phyloP scores from a whole-genome alignment of 35 echinoderm and acorn worm species.

The Acanthaster planci region DNA sequence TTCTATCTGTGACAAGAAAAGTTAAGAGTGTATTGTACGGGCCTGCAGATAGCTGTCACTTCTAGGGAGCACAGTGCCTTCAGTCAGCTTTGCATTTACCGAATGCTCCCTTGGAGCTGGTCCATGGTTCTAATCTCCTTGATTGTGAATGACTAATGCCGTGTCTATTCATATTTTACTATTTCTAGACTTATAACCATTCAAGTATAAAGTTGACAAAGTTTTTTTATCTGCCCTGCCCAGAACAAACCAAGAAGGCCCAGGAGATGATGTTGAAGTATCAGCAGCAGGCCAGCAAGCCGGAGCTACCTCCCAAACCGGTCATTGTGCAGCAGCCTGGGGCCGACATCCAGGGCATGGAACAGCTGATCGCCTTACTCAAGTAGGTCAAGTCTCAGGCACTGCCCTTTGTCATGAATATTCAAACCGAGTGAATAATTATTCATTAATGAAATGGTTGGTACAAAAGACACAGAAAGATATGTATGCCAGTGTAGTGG shows the following conservation, averaged over 20 bases:
- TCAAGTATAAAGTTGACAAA: not conserved
- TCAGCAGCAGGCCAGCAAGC: slow-evolving; percentile 35
- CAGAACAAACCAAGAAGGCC: slow-evolving; percentile 75
- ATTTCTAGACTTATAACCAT: not conserved
- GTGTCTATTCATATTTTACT: not conserved
- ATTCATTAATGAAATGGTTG: too few relatives aligned
- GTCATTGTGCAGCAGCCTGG: slow-evolving; percentile 62
- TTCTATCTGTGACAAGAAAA: too few relatives aligned
- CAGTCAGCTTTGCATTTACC: too few relatives aligned
- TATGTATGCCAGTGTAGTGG: too few relatives aligned
- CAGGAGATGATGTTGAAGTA: slow-evolving; percentile 55
- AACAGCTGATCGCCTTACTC: slow-evolving; percentile 84
- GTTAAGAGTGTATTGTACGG: too few relatives aligned
- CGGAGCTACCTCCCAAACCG: slow-evolving; percentile 57
- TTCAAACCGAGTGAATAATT: too few relatives aligned
- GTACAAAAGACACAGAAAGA: too few relatives aligned
- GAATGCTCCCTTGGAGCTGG: too few relatives aligned
- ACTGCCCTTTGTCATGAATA: not conserved
- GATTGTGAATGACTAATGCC: too few relatives aligned
- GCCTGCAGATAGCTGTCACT: too few relatives aligned
- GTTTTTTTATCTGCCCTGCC: not conserved
- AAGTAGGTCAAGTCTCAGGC: slow-evolving; percentile 77
- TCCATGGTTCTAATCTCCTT: too few relatives aligned
- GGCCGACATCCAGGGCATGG: slow-evolving; percentile 73
- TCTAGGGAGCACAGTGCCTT: too few relatives aligned